Evolutionary conservation across 2,797 vertebrate genomes (phyloP).

Genomic region (Paedocypris micromegethes): DNA sequence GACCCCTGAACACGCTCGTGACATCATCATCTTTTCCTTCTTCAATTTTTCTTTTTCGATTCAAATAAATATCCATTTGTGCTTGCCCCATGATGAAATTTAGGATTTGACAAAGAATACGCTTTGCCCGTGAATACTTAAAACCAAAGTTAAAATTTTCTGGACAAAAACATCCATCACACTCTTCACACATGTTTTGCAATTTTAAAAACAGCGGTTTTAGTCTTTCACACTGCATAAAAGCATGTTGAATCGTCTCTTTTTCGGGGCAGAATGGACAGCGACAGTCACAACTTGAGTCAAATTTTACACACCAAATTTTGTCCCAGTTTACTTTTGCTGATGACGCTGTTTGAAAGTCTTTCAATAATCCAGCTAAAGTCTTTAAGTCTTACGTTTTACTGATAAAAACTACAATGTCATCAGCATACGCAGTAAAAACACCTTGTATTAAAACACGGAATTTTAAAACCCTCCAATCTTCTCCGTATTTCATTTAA

Average conservation of each 20-base stretch:
- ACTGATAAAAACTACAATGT: slow-evolving; percentile 1
- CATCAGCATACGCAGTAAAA: not conserved
- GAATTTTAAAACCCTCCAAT: not conserved
- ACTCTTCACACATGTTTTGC: too few species aligned
- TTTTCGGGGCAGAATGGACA: not conserved
- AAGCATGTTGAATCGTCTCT: not conserved
- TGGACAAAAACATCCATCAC: not conserved
- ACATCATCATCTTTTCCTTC: not conserved
- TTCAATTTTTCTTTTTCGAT: not conserved
- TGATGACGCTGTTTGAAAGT: slow-evolving; percentile 3
- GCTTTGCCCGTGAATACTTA: not conserved
- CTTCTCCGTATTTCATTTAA: not conserved
- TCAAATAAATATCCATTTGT: not conserved
- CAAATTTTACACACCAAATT: not conserved
- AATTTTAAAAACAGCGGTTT: not conserved
- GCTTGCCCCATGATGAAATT: not conserved
- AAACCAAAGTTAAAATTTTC: not conserved
- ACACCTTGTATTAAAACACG: not conserved
- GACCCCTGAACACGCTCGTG: not conserved
- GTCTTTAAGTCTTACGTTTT: not conserved
- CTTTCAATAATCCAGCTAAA: not conserved
- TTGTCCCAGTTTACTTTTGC: not conserved
- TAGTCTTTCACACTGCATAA: not conserved
- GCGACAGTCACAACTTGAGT: not conserved
- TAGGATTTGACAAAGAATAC: not conserved